These are phyloP conservation scores for Zootoca vivipara DNA, from an alignment of 2,113 vertebrate species.

Conservation along the genomic window DNA sequence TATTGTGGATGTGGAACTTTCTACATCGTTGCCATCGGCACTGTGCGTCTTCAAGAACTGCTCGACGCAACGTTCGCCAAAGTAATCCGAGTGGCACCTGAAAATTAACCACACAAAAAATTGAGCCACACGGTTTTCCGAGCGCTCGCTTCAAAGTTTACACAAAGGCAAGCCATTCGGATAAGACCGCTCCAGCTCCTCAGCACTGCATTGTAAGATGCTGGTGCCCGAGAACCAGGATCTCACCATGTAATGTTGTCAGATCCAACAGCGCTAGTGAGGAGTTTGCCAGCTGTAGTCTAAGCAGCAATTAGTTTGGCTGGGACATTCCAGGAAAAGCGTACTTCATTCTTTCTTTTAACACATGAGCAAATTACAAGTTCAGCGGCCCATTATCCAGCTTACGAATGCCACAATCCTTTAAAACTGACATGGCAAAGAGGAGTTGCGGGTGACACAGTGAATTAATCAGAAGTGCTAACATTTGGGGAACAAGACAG, in stretches of 20 bases:
- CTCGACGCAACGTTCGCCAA: slow-evolving; percentile 80
- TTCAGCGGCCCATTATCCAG: slow-evolving; percentile 57
- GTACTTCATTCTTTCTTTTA: slow-evolving; percentile 60
- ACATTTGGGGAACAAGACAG: neutral
- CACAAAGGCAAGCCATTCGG: neutral
- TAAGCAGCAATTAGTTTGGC: slow-evolving; percentile 67
- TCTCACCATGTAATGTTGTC: neutral
- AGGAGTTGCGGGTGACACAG: slow-evolving; percentile 45
- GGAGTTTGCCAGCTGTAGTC: slow-evolving; percentile 61
- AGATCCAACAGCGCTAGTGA: slow-evolving; percentile 41
- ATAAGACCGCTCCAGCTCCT: slow-evolving; percentile 17
- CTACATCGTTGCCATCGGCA: slow-evolving; percentile 41
- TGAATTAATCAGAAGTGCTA: neutral
- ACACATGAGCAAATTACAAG: slow-evolving; percentile 67
- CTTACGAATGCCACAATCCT: slow-evolving; percentile 50
- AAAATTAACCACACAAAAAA: slow-evolving; percentile 24
- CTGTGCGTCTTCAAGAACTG: slow-evolving; percentile 78
- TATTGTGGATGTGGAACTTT: slow-evolving; percentile 66
- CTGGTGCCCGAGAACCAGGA: neutral
- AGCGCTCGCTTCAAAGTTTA: slow-evolving; percentile 44
- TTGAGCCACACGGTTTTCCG: neutral
- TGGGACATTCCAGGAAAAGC: slow-evolving; percentile 63
- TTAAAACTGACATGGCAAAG: slow-evolving; percentile 52
- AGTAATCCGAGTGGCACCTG: slow-evolving; percentile 78
- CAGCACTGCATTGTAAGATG: neutral